Evolutionary conservation across 2,113 vertebrate genomes (phyloP).

Genomic region (Tenebrosternarchus preto): DNA sequence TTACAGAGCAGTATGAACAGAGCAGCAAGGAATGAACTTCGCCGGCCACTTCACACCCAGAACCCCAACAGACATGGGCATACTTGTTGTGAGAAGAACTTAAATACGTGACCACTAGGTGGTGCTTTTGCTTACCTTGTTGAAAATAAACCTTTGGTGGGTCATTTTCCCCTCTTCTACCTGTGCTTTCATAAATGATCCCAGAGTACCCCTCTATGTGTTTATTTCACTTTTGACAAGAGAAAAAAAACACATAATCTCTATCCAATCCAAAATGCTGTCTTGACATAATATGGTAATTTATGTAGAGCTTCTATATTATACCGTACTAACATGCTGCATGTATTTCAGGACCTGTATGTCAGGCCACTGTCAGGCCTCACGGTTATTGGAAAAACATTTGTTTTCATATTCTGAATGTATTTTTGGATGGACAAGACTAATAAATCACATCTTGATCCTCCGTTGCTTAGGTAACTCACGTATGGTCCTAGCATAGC

Average conservation of each 20-base stretch:
- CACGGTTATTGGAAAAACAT: not conserved
- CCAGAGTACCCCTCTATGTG: not conserved
- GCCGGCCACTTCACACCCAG: not conserved
- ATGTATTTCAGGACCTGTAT: not conserved
- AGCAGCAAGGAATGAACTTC: not conserved
- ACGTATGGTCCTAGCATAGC: conserved; percentile 40
- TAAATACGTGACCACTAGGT: conserved; percentile 36
- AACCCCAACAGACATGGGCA: not conserved
- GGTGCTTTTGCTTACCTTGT: conserved; percentile 35
- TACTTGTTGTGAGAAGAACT: not conserved
- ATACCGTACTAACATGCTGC: not conserved
- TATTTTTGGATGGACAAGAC: conserved; percentile 46
- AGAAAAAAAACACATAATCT: not conserved
- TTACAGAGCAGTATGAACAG: not conserved
- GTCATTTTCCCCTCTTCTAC: not conserved
- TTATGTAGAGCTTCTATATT: not conserved
- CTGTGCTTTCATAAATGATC: not conserved
- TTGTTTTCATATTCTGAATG: not conserved
- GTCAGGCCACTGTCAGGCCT: not conserved
- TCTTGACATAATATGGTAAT: not conserved
- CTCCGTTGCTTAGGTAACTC: conserved; percentile 37
- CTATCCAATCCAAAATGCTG: no score
- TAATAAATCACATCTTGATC: conserved; percentile 36
- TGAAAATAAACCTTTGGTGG: not conserved
- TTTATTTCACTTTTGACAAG: not conserved